Percentiles rank a stretch among this genome's conserved stretches.
phyloP scores from a whole-genome alignment of 1,140 invertebrate species.

The Aphelenchoides fujianensis region DNA sequence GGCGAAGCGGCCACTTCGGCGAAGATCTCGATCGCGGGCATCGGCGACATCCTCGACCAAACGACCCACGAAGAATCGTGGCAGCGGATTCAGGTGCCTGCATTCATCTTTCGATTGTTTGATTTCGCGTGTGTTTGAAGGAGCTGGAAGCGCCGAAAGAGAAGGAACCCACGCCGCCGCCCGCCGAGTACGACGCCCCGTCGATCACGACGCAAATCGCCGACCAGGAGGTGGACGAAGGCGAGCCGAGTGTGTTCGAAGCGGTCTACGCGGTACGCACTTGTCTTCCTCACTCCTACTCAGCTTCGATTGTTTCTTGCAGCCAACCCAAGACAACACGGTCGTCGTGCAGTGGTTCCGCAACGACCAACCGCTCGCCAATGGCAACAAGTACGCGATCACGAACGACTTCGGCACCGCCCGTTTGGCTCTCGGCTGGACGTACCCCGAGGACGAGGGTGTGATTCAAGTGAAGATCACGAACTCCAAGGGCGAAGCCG shows the following conservation, averaged over 20 bases:
- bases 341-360: constrained; percentile 97
- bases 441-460: constrained; percentile 83
- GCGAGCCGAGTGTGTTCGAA: constrained; percentile 54
- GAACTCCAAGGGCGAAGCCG: constrained; percentile 83
- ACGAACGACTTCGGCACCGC: constrained; percentile 83
- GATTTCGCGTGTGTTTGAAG: no score
- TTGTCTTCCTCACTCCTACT: no score
- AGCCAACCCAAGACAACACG: constrained; percentile 86
- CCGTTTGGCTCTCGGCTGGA: constrained; percentile 85
- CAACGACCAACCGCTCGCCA: constrained; percentile 75
- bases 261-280: no score
- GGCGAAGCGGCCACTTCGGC: constrained; percentile 70
- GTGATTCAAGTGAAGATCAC: constrained; percentile 90
- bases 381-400: constrained; percentile 60
- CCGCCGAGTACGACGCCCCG: constrained; percentile 54
- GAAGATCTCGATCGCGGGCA: constrained; percentile 73
- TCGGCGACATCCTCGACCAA: constrained; percentile 57
- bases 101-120: no score
- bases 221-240: constrained; percentile 58
- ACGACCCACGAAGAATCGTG: constrained; percentile 59
- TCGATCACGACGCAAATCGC: constrained; percentile 49
- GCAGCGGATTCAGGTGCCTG: constrained; percentile 54
- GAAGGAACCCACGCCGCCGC: constrained; percentile 42
- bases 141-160: constrained; percentile 58
- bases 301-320: no score